Conservation (phyloP, 2,888 invertebrate genomes). For the Macrophya alboannulata region DNA sequence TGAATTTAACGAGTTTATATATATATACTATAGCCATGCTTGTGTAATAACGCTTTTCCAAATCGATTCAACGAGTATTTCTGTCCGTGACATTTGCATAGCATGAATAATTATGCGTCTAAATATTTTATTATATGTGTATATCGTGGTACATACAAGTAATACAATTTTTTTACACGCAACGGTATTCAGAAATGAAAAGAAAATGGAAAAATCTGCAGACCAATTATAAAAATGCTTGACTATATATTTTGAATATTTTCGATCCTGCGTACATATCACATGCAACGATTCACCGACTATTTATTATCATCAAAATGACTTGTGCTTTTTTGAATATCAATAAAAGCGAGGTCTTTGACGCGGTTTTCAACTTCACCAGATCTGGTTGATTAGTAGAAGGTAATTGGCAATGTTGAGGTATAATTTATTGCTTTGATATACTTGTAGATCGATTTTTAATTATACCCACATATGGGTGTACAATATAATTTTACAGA, state of each 20-base stretch:
- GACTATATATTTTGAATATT: neutral
- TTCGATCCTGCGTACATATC: neutral
- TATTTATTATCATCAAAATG: too few relatives aligned
- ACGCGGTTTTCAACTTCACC: too few relatives aligned
- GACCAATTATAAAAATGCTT: neutral
- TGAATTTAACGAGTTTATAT: constrained; percentile 12
- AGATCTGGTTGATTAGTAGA: too few relatives aligned
- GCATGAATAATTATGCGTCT: constrained; percentile 10
- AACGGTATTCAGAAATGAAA: neutral
- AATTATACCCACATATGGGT: neutral
- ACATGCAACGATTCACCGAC: too few relatives aligned
- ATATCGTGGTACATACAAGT: neutral
- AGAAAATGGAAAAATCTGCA: neutral
- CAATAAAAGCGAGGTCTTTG: too few relatives aligned
- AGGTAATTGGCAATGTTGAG: too few relatives aligned
- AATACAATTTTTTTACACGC: neutral
- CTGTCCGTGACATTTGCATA: constrained; percentile 22
- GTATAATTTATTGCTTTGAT: too few relatives aligned
- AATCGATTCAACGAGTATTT: constrained; percentile 27
- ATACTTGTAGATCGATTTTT: neutral
- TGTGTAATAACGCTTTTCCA: constrained; percentile 5
- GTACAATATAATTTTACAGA: too few relatives aligned
- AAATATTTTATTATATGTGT: neutral
- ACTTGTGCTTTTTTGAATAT: too few relatives aligned
- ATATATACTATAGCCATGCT: neutral